Base-by-base conservation (phyloP, 2,113 vertebrate species). In the Eurystomus gularis region DNA sequence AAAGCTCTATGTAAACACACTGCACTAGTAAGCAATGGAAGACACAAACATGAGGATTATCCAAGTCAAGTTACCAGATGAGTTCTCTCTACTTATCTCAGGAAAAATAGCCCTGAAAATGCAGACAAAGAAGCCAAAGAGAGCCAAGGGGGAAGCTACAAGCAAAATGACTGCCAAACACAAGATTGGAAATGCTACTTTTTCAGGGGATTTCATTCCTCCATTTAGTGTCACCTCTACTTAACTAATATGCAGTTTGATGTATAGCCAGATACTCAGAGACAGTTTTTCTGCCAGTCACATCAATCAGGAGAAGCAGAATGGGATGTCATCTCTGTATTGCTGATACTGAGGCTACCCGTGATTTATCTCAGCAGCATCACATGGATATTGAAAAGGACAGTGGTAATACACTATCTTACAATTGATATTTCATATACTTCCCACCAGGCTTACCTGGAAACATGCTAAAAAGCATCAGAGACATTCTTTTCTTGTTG, bases 401-500 rank as follows among this genome's bases (percentile, higher is more conserved):
- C 77, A 71, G 39, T 26, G 52, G 72, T 87, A 71, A 93, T 57
- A 64, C 29, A 84, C 1, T 1, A 78, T 78, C 48, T 42, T 51
- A 81, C 33, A 62, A 88, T 55, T 62, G 51, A 81, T 81, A 77
- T 44, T 69, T 13, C 61, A 55, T 18, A 25, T 64, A 51, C 33
- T 92, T 90, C 87, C 65, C 84, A 95, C 5, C 25, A 87, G 85
- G n/a, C 37, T 91, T 81, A 82, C 71, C 77, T 89, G 72, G 42
- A 72, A 93, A 65, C 46, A 70, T 28, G 39, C 39, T 82, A 78
- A 76, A 84, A 94, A 68, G 26, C 42, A 91, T 55, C 21, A 20
- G 21, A 95, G 60, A 72, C n/a, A 78, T 73, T 71, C 6, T 94
- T 86, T 78, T 57, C 39, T 65, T 57, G n/a, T 48, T 81, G 55